phyloP scores from a whole-genome alignment of 2,797 vertebrate genomes.

The Danionella dracula region DNA sequence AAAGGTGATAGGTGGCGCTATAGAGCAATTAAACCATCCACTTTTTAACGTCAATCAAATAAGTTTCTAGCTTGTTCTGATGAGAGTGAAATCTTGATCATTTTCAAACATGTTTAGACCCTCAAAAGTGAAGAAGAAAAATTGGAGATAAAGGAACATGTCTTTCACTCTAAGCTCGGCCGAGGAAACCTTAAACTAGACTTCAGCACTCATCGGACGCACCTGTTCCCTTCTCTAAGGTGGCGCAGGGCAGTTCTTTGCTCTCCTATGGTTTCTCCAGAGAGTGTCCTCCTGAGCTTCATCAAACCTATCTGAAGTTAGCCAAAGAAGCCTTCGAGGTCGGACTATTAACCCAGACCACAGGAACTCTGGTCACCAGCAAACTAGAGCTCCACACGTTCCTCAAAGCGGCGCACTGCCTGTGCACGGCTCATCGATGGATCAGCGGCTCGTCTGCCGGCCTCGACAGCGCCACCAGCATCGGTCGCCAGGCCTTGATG shows the following conservation, averaged over 20 bases:
- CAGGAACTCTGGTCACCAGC: slow-evolving; percentile 66
- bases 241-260: slow-evolving; percentile 81
- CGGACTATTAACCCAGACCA: slow-evolving; percentile 76
- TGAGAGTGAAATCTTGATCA: too few species aligned
- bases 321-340: slow-evolving; percentile 84
- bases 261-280: slow-evolving; percentile 79
- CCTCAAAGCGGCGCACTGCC: slow-evolving; percentile 82
- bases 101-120: too few species aligned
- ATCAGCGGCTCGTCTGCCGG: slow-evolving; percentile 54
- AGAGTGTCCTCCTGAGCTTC: slow-evolving; percentile 64
- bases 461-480: slow-evolving; percentile 37
- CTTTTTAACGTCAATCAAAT: too few species aligned
- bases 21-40: too few species aligned
- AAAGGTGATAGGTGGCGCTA: too few species aligned
- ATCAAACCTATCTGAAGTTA: slow-evolving; percentile 60
- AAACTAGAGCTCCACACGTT: slow-evolving; percentile 89
- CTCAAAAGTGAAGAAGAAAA: too few species aligned
- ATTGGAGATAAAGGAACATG: too few species aligned
- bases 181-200: too few species aligned
- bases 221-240: slow-evolving; percentile 55
- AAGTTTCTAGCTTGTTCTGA: too few species aligned
- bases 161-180: too few species aligned
- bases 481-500: slow-evolving; percentile 72
- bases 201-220: neutral
- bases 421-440: slow-evolving; percentile 70